Conservation (phyloP, 2,113 vertebrate species). For the human region GRCh38 chr5:1846001-1846500, state of each 20-base stretch:
- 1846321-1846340: not conserved
- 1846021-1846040: not conserved
- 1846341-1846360: not conserved
- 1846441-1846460: not conserved
- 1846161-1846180: not conserved
- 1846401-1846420: rapidly evolving
- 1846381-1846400: not conserved
- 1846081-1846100: too few relatives aligned
- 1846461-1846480: not conserved
- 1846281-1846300: rapidly evolving
- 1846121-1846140: too few relatives aligned
- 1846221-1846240: not conserved
- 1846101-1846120: not conserved
- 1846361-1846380: rapidly evolving
- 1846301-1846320: not conserved
- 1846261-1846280: not conserved
- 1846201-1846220: not conserved
- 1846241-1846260: too few relatives aligned
- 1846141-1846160: not conserved
- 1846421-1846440: rapidly evolving
- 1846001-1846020: not conserved
- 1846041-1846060: not conserved
- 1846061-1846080: not conserved
- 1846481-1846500: not conserved
- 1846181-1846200: rapidly evolving